Percentiles rank a stretch among this genome's conserved stretches.
Conservation (phyloP, 2,888 invertebrate genomes). For the Incurvaria masculella region DNA sequence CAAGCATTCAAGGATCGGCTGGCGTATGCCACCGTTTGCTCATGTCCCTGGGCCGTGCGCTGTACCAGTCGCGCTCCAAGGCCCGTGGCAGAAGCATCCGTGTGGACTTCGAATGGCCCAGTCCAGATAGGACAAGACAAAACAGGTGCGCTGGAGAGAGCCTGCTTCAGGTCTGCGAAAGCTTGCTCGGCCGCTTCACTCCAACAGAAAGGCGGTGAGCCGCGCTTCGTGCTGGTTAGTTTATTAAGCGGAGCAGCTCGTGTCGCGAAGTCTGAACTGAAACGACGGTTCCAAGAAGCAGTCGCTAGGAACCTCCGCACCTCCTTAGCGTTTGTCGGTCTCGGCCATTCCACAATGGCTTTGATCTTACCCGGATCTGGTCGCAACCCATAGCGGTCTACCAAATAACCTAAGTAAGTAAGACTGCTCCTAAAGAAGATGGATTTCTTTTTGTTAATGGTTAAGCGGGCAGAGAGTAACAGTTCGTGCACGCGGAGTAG, state of each 20-base stretch:
- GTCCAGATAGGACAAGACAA: background rate
- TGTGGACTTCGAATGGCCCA: background rate
- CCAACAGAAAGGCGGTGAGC: background rate
- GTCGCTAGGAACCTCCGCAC: background rate
- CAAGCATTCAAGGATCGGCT: slow-evolving; percentile 8
- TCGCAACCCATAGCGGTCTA: slow-evolving; percentile 16
- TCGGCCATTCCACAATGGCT: slow-evolving; percentile 16
- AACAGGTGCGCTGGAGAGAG: background rate
- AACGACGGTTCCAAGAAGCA: background rate
- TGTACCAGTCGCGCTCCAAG: background rate
- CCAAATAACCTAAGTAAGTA: slow-evolving; percentile 10
- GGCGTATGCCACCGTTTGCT: slow-evolving; percentile 9
- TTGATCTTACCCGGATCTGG: slow-evolving; percentile 17
- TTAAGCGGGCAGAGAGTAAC: slow-evolving; percentile 12
- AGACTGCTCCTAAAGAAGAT: slow-evolving; percentile 4
- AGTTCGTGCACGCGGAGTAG: background rate
- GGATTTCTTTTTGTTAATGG: slow-evolving; percentile 15
- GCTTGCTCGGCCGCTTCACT: background rate
- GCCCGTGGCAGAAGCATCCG: background rate
- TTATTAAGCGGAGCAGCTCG: background rate
- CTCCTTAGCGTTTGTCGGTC: slow-evolving; percentile 10
- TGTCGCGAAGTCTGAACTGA: background rate
- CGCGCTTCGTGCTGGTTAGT: background rate
- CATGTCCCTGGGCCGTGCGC: background rate
- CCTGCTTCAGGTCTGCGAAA: background rate